A percentile compares a stretch with the other conserved stretches of the same genome.
These are phyloP conservation scores for Australoheros scitulus DNA, from an alignment of 2,113 vertebrate species.

Conservation along the genomic window DNA sequence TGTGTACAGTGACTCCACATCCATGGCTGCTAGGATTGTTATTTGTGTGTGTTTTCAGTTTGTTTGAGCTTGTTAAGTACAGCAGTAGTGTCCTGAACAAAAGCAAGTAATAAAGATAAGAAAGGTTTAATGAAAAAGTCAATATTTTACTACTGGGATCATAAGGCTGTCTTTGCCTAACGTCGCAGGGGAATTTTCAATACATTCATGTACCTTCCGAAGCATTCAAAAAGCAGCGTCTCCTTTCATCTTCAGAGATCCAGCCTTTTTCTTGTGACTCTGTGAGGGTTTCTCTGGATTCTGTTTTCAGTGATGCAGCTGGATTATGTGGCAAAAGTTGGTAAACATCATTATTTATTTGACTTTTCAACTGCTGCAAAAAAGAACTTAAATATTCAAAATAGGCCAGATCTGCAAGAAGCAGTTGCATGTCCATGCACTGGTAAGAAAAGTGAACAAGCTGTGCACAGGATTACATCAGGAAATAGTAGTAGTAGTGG, in stretches of 20 bases:
- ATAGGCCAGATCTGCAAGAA: background rate
- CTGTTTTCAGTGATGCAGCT: background rate
- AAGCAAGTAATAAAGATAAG: background rate
- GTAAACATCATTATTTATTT: background rate
- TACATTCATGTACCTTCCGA: background rate
- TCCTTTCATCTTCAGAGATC: background rate
- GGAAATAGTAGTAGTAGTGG: background rate
- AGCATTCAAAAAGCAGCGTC: background rate
- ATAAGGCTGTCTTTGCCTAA: background rate
- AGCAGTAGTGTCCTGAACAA: background rate
- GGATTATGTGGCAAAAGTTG: background rate
- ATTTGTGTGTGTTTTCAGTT: background rate
- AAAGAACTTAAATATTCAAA: background rate
- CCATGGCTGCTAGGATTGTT: background rate
- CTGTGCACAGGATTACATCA: background rate
- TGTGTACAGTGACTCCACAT: background rate
- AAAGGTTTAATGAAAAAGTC: constrained; percentile 4
- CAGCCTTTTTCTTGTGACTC: background rate
- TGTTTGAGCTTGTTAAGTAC: background rate
- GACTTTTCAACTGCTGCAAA: background rate
- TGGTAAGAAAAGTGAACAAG: background rate
- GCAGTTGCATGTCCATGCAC: background rate
- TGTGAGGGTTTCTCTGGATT: background rate
- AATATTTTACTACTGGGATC: background rate
- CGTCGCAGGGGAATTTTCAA: background rate